Evolutionary conservation across 2,113 vertebrate genomes (phyloP).

Genomic region (Callipepla squamata): DNA sequence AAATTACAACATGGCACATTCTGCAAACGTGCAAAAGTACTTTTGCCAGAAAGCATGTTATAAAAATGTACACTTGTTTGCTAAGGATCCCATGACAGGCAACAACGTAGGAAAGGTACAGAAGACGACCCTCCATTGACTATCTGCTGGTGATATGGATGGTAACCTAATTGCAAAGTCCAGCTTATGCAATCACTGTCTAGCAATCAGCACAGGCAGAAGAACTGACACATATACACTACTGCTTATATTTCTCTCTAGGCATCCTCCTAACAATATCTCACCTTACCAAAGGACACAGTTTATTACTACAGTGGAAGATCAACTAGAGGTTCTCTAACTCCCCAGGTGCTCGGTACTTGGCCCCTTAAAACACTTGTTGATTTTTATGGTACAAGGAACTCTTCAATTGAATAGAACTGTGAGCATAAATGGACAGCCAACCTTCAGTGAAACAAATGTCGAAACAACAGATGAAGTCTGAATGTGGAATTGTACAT

Average conservation of each 20-base stretch:
- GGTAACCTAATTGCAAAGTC: background rate
- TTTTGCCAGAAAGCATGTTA: accelerated
- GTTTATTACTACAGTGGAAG: too few species aligned
- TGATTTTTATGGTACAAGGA: too few species aligned
- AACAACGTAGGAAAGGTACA: background rate
- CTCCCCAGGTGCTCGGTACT: too few species aligned
- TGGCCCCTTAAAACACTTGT: too few species aligned
- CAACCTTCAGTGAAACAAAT: too few species aligned
- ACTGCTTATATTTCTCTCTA: background rate
- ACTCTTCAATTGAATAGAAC: too few species aligned
- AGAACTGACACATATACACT: background rate
- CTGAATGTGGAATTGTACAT: too few species aligned
- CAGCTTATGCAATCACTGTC: background rate
- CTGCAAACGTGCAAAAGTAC: background rate
- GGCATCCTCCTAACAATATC: background rate
- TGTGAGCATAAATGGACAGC: too few species aligned
- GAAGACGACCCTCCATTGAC: background rate
- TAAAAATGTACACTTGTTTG: background rate
- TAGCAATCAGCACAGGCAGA: background rate
- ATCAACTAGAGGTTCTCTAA: too few species aligned
- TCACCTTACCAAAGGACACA: too few species aligned
- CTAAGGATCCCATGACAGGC: background rate
- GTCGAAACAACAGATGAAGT: too few species aligned
- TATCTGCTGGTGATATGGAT: background rate
- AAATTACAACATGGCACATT: background rate